phyloP scores from a whole-genome alignment of 2,888 invertebrate species.

The Rhopalosiphum nymphaeae region DNA sequence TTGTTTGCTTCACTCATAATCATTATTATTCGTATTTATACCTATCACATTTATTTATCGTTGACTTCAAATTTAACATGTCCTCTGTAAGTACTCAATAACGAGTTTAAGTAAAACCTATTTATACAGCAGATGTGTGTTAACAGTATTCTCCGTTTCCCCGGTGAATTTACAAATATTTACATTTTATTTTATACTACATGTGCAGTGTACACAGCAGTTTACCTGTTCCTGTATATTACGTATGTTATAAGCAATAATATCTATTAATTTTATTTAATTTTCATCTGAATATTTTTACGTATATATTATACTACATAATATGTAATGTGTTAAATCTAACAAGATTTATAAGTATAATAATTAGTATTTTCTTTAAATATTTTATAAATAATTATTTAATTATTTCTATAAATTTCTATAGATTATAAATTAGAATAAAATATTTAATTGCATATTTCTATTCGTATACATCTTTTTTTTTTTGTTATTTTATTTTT shows the following conservation, averaged over 20 bases:
- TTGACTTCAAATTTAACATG: background rate
- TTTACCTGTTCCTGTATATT: background rate
- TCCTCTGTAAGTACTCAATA: background rate
- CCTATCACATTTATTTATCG: background rate
- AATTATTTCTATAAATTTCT: background rate
- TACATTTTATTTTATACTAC: background rate
- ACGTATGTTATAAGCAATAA: background rate
- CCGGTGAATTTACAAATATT: background rate
- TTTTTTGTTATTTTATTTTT: background rate
- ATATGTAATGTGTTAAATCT: background rate
- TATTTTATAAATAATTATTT: background rate
- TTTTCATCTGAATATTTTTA: background rate
- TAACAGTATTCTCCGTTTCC: background rate
- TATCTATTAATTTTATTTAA: background rate
- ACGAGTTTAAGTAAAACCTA: background rate
- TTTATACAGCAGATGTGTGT: background rate
- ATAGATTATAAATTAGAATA: background rate
- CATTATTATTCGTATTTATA: background rate
- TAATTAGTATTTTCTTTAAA: background rate
- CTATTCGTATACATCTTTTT: background rate
- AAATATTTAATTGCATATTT: background rate
- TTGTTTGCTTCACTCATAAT: background rate
- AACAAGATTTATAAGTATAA: background rate
- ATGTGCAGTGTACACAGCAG: background rate
- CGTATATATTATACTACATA: too few relatives aligned